A percentile compares a stretch with the other conserved stretches of the same genome.
Conservation (phyloP, 2,888 invertebrate genomes). For the Dolichopus griseipennis region DNA sequence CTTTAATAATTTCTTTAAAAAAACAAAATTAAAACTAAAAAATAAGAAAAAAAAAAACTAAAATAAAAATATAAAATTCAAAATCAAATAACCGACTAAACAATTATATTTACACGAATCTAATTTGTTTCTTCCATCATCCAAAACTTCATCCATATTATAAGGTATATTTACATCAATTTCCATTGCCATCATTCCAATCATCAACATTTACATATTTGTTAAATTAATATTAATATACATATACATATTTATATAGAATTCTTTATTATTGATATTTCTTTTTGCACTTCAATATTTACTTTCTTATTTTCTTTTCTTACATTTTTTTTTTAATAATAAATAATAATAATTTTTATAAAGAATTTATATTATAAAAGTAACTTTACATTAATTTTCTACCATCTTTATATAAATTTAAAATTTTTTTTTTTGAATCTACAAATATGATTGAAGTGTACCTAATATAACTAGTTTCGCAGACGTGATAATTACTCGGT, state of each 20-base stretch:
- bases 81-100: not conserved
- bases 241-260: not conserved
- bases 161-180: too few relatives aligned
- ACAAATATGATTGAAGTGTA: not conserved
- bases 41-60: too few relatives aligned
- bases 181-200: too few relatives aligned
- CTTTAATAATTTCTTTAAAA: too few relatives aligned
- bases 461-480: not conserved
- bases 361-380: not conserved
- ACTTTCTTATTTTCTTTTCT: not conserved
- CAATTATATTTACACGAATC: not conserved
- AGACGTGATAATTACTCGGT: constrained; percentile 6
- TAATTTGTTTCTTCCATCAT: not conserved
- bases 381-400: not conserved
- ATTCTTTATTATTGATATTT: not conserved
- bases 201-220: too few relatives aligned
- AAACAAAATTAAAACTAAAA: too few relatives aligned
- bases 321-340: not conserved
- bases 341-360: not conserved
- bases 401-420: not conserved
- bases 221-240: too few relatives aligned
- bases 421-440: not conserved
- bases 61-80: not conserved
- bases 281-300: not conserved
- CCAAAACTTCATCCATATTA: too few relatives aligned